phyloP scores from a whole-genome alignment of 2,888 invertebrate genomes.

The Cancer borealis region DNA sequence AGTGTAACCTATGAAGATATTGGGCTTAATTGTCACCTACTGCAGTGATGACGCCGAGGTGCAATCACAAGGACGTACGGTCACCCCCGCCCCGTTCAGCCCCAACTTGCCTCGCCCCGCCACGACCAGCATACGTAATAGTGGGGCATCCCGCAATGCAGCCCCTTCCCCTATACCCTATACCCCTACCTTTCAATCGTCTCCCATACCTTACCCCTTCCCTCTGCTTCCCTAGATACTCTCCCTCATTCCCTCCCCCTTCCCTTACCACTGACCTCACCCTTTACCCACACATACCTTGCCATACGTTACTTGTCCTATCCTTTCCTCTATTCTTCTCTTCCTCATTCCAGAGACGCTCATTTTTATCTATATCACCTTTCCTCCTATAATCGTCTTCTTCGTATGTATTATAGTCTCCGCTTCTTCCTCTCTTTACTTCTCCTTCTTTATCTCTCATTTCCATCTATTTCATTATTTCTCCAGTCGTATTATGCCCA shows the following conservation, averaged over 20 bases:
- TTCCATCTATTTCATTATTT: neutral
- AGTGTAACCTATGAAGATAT: conserved; percentile 46
- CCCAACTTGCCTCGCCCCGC: neutral
- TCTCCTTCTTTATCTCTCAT: neutral
- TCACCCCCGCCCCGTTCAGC: neutral
- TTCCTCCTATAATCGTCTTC: neutral
- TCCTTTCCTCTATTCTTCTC: neutral
- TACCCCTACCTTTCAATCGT: neutral
- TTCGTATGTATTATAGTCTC: neutral
- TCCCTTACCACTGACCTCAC: neutral
- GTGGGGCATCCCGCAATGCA: neutral
- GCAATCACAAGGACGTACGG: conserved; percentile 29
- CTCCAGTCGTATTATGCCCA: neutral
- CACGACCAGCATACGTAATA: conserved; percentile 33
- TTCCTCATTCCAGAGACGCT: neutral
- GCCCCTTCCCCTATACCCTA: neutral
- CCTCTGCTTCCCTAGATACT: neutral
- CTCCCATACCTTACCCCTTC: neutral
- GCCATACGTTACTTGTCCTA: neutral
- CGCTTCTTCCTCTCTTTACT: neutral
- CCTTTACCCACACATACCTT: neutral
- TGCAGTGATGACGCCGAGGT: conserved; percentile 50
- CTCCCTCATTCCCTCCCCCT: neutral
- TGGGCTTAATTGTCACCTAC: conserved; percentile 58
- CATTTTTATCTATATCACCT: neutral